Base-by-base conservation (phyloP, 2,888 invertebrate species). In the Lochmaea crataegi region DNA sequence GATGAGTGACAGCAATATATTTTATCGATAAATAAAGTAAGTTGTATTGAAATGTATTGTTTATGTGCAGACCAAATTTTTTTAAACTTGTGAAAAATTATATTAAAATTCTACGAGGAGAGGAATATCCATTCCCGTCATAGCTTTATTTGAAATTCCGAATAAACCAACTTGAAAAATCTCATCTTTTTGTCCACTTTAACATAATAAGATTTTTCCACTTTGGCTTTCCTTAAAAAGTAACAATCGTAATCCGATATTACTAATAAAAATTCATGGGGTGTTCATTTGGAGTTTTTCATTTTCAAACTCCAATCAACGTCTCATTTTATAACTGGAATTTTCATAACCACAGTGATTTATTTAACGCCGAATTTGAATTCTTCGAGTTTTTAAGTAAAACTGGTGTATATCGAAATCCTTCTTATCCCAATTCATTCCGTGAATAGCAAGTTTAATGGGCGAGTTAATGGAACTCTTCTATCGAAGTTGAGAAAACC, bases 371-470 rank as follows among this genome's bases (percentile, higher is more conserved):
- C 42, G 58, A 67, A 58, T 67, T 57, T 45, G 58, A 42, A 67
- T 57, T 67, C 42, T 26, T 51, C 41, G 58, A 4, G 16, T 56
- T 42, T 22, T 57, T 42, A 16, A 66, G 57, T 67, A 45, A 45
- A 11, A 58, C 6, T 22, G 67, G 41, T 69, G 53, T 63, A 63
- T 63, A 45, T 32, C 14, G 63, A 51, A 56, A 63, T 53, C 56
- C 42, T 18, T 41, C 51, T 69, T 53, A 69, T 53, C 11, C 63
- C 14, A 41, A 32, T 53, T 63, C 42, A 2, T 53, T 69, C 38
- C 42, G 53, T 42, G 67, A 58, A 67, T 58, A 48, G 57, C 26
- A 67, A 67, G 56, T 63, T 69, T 69, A 41, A 69, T 69, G 56
- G 63, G 41, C 26, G 56, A 63, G 16, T 68, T 68, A 53, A 68